phyloP scores from a whole-genome alignment of 2,797 vertebrate species.

The Echeneis naucrates region DNA sequence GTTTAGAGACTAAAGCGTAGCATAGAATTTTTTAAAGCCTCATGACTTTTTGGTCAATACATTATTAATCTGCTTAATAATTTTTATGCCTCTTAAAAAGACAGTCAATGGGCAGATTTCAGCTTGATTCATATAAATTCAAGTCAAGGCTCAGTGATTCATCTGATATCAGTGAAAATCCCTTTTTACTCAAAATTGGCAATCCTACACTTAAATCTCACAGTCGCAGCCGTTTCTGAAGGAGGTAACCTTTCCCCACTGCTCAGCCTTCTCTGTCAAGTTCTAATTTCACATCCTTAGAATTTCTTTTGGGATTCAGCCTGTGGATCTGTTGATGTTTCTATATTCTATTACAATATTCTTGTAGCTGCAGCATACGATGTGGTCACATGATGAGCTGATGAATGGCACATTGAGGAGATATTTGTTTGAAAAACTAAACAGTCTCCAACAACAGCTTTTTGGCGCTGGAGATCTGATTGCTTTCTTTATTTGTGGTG shows the following conservation, averaged over 20 bases:
- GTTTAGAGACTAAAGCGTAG: slow-evolving; percentile 25
- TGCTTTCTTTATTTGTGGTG: not conserved
- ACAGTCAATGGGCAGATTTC: slow-evolving; percentile 28
- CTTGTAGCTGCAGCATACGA: not conserved
- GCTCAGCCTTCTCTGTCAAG: not conserved
- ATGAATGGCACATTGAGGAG: not conserved
- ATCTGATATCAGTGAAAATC: slow-evolving; percentile 43
- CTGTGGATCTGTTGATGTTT: not conserved
- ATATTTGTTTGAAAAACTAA: not conserved
- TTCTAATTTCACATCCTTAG: slow-evolving; percentile 1
- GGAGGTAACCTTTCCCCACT: not conserved
- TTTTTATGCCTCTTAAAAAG: slow-evolving; percentile 46
- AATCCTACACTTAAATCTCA: slow-evolving; percentile 18
- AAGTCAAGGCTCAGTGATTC: slow-evolving; percentile 18
- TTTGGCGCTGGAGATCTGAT: not conserved
- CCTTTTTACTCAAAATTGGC: slow-evolving; percentile 22
- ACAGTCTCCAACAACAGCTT: not conserved
- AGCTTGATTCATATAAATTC: slow-evolving; percentile 27
- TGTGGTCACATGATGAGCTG: not conserved
- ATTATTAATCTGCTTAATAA: slow-evolving; percentile 53
- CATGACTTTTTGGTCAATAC: slow-evolving; percentile 37
- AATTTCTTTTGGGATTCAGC: not conserved
- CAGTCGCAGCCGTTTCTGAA: slow-evolving; percentile 2
- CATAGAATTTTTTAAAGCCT: slow-evolving; percentile 27
- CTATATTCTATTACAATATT: not conserved